Evolutionary conservation across 2,113 vertebrate genomes (phyloP).

Genomic region (Halichoerus grypus): DNA sequence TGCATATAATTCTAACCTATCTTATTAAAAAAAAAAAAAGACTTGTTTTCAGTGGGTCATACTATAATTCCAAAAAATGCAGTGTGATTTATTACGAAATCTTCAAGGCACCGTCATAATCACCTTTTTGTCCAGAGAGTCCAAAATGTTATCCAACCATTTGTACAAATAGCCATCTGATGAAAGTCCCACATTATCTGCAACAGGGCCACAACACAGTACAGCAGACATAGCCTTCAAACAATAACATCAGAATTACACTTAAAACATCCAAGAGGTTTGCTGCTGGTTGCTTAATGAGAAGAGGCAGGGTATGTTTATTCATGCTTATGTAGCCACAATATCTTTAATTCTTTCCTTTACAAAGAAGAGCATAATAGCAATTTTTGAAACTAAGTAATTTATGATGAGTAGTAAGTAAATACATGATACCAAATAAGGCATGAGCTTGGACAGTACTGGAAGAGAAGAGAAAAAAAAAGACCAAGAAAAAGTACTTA

Average conservation of each 20-base stretch:
- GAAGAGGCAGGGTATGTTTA: constrained; percentile 23
- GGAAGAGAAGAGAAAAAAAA: background rate
- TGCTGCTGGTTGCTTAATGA: constrained; percentile 21
- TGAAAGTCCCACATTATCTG: constrained; percentile 98
- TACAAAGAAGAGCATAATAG: background rate
- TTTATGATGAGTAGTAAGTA: background rate
- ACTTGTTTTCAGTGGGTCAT: background rate
- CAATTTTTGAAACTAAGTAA: constrained; percentile 22
- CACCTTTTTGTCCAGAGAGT: constrained; percentile 99
- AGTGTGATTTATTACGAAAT: background rate
- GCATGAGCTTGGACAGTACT: background rate
- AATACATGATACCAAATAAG: background rate
- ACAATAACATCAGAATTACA: constrained; percentile 78
- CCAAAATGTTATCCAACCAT: constrained; percentile 99
- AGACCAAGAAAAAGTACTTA: background rate
- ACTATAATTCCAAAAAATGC: background rate
- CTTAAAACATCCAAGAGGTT: constrained; percentile 65
- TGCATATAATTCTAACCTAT: background rate
- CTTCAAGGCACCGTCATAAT: constrained; percentile 40
- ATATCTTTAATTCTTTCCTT: background rate
- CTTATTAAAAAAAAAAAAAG: background rate
- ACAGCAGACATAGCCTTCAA: constrained; percentile 99
- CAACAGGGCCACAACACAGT: constrained; percentile 98
- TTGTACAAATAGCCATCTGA: constrained; percentile 99
- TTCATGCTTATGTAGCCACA: background rate